Evolutionary conservation across 2,888 invertebrate genomes (phyloP).

Genomic region (Scelioninae gen. 1): DNA sequence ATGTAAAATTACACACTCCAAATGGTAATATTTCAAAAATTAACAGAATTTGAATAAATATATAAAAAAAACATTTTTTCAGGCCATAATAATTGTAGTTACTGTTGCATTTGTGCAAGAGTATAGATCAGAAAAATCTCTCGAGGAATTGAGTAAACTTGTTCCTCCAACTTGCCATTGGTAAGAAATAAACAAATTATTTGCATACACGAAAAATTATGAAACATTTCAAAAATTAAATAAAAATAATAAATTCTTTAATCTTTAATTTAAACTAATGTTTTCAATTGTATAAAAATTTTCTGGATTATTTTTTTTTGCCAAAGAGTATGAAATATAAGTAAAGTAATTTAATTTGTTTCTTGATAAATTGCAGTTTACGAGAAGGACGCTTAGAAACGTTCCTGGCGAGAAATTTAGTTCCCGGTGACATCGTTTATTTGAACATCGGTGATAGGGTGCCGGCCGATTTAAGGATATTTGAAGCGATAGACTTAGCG

Average conservation of each 20-base stretch:
- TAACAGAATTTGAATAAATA: background rate
- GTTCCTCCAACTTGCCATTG: slow-evolving; percentile 98
- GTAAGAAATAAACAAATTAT: slow-evolving; percentile 85
- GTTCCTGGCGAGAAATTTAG: slow-evolving; percentile 96
- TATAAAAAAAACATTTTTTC: slow-evolving; percentile 56
- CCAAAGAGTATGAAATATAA: background rate
- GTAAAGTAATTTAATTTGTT: background rate
- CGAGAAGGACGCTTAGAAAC: slow-evolving; percentile 94
- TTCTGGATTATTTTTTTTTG: background rate
- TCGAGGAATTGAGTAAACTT: slow-evolving; percentile 97
- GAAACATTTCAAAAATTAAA: too few relatives aligned
- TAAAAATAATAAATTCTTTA: too few relatives aligned
- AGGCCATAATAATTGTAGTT: slow-evolving; percentile 92
- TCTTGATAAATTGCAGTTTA: slow-evolving; percentile 86
- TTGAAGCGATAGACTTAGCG: slow-evolving; percentile 95
- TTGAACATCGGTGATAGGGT: slow-evolving; percentile 97
- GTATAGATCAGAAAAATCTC: slow-evolving; percentile 98
- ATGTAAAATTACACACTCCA: too few relatives aligned
- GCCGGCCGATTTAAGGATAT: slow-evolving; percentile 97
- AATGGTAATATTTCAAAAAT: too few relatives aligned
- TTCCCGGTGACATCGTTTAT: slow-evolving; percentile 98
- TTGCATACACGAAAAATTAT: too few relatives aligned
- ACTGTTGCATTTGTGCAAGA: slow-evolving; percentile 99
- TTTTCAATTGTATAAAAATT: too few relatives aligned
- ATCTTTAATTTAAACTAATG: too few relatives aligned